Evolutionary conservation across 2,113 vertebrate species (phyloP), one percentile per base, ranked within the genome.

Genomic region (Megaceryle torquata): DNA sequence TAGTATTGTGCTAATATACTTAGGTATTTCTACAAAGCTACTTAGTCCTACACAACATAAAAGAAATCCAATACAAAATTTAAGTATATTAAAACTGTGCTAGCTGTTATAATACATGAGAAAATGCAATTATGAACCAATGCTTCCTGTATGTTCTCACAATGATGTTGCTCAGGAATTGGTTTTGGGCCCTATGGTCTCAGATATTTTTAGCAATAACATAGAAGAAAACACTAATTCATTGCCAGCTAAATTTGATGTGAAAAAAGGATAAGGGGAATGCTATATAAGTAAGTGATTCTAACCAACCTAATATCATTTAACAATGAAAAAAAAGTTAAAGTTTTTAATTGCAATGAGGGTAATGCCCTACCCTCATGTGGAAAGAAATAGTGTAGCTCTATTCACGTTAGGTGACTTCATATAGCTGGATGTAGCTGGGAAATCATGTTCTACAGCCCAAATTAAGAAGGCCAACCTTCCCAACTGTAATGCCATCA

Each of bases 351-450:
- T 53, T 84, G 8, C 26, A 39, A 25, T 10, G 10, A 72, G 5
- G 4, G 2, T 29, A 59, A 51, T 54, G 14, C 2, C 1, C 3
- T 51, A 6, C 4, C 2, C 25, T 63, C 5, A 5, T 3, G 1
- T 0, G 4, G 13, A 75, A 78, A 83, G 39, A 74, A 56, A 59
- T 11, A 57, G 2, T 11, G 8, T 33, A 19, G 6, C 28, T 71
- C 5, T 67, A 50, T 0, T 1, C 13, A 86, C 13, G 3, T 67
- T 24, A 57, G 25, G 3, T 53, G 46, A 70, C 3, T 77, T 18
- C 8, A 3, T 21, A 12, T 31, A 33, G 7, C 16, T 53, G 15
- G 10, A 60, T n/a, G 11, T 14, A 48, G 9, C 15, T 54, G 8
- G 33, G 4, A 31, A 92, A 92, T 43, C 1, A 10, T 26, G 5